These are phyloP conservation scores for Solea senegalensis DNA, from an alignment of 2,113 vertebrate genomes.

Conservation along the genomic window DNA sequence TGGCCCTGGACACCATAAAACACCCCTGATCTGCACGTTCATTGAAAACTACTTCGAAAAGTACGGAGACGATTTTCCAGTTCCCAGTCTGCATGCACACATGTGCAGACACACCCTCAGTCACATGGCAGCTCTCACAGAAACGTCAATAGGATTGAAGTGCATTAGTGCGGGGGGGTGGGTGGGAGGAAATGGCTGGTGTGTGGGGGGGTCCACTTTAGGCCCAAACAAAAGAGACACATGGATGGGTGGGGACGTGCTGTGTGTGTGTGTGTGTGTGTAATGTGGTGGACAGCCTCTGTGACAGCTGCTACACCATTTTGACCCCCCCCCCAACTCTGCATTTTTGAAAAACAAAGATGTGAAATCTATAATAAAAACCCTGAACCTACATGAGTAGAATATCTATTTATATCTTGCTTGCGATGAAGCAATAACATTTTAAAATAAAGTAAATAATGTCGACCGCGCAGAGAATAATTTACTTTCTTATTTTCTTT, in stretches of 20 bases:
- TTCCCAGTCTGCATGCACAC: no score
- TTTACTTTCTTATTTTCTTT: no score
- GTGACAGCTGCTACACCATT: conserved; percentile 73
- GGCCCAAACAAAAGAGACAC: conserved; percentile 76
- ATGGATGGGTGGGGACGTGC: conserved; percentile 64
- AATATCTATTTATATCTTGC: neutral
- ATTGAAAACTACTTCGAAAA: no score
- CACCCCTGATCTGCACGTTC: no score
- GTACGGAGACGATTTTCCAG: no score
- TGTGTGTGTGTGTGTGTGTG: conserved; percentile 31
- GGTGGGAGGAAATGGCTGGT: conserved; percentile 19
- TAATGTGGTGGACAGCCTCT: conserved; percentile 38
- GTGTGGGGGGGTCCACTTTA: conserved; percentile 30
- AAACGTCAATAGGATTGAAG: conserved; percentile 6
- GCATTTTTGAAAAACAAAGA: conserved; percentile 27
- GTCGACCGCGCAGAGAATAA: no score
- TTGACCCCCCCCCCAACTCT: conserved; percentile 8
- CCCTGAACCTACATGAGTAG: neutral
- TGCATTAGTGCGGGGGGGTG: conserved; percentile 46
- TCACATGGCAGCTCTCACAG: conserved; percentile 10
- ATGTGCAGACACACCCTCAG: conserved; percentile 4
- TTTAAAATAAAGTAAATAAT: no score
- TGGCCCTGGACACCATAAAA: no score
- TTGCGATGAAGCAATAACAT: no score
- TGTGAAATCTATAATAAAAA: neutral